A percentile compares a stretch with the other conserved stretches of the same genome.
Evolutionary conservation across 2,113 vertebrate species (phyloP).

Genomic region (Coptodon bakossiorum): DNA sequence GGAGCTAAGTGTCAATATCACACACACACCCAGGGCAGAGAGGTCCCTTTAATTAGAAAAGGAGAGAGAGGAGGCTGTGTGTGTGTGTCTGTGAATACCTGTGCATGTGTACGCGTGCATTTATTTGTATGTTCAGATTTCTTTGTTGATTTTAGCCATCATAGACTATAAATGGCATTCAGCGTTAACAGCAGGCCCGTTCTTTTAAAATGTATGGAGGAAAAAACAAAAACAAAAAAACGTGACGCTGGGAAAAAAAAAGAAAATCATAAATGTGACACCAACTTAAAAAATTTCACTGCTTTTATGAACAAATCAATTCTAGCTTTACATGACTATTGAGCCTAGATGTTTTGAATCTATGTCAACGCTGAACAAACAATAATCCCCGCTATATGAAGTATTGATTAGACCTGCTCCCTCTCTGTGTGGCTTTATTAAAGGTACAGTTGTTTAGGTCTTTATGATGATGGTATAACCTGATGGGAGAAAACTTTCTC

Average conservation of each 20-base stretch:
- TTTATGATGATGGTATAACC: slow-evolving; percentile 52
- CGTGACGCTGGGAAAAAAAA: background rate
- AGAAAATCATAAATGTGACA: slow-evolving; percentile 31
- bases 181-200: background rate
- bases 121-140: slow-evolving; percentile 13
- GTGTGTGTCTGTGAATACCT: background rate
- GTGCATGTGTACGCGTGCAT: slow-evolving; percentile 2
- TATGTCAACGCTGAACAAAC: slow-evolving; percentile 50
- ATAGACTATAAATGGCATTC: slow-evolving; percentile 3
- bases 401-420: slow-evolving; percentile 60
- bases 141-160: slow-evolving; percentile 23
- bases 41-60: slow-evolving; percentile 98
- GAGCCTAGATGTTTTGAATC: slow-evolving; percentile 52
- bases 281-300: slow-evolving; percentile 33
- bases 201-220: slow-evolving; percentile 9
- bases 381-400: slow-evolving; percentile 64
- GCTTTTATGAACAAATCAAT: slow-evolving; percentile 64
- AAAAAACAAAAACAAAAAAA: background rate
- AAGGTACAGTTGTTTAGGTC: slow-evolving; percentile 53
- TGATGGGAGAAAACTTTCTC: slow-evolving; percentile 47
- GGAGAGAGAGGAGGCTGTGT: slow-evolving; percentile 77
- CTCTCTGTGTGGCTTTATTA: slow-evolving; percentile 56
- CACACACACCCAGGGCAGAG: slow-evolving; percentile 85
- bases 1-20: slow-evolving; percentile 98
- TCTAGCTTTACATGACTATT: slow-evolving; percentile 50